These are phyloP conservation scores for Rhynchopsitta pachyrhyncha DNA, from an alignment of 2,113 vertebrate species.

Conservation along the genomic window DNA sequence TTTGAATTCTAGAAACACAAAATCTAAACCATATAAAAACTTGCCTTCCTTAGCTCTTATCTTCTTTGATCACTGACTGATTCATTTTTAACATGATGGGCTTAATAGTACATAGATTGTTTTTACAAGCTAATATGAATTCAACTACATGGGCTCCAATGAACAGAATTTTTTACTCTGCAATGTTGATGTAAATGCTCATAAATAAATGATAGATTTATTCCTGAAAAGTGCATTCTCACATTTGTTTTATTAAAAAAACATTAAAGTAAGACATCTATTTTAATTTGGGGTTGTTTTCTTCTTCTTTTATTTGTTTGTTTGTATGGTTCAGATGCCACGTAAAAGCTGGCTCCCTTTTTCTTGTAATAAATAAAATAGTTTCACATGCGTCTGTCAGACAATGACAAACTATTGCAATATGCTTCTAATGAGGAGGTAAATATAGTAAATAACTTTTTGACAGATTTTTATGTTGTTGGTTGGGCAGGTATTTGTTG, in stretches of 20 bases:
- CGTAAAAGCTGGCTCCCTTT: neutral
- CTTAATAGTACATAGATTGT: neutral
- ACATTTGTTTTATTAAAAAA: slow-evolving; percentile 51
- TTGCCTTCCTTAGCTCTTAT: neutral
- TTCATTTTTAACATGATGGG: neutral
- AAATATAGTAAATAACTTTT: neutral
- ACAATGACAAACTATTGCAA: neutral
- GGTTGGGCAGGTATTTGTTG: neutral
- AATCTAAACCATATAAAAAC: neutral
- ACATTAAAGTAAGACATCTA: neutral
- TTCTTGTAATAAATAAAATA: neutral
- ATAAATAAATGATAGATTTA: slow-evolving; percentile 49
- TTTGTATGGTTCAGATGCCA: neutral
- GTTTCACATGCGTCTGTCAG: neutral
- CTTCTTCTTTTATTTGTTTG: neutral
- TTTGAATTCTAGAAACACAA: slow-evolving; percentile 10
- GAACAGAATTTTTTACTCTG: slow-evolving; percentile 27
- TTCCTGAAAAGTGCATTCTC: slow-evolving; percentile 41
- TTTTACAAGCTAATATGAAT: slow-evolving; percentile 54
- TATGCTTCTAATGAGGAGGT: neutral
- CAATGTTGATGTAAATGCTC: neutral
- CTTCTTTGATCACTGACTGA: neutral
- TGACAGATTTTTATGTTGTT: neutral
- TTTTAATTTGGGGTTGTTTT: neutral
- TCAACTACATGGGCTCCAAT: neutral